A percentile compares a stretch with the other conserved stretches of the same genome.
Conservation (phyloP, 2,888 invertebrate species). For the Embidobia sp. region DNA sequence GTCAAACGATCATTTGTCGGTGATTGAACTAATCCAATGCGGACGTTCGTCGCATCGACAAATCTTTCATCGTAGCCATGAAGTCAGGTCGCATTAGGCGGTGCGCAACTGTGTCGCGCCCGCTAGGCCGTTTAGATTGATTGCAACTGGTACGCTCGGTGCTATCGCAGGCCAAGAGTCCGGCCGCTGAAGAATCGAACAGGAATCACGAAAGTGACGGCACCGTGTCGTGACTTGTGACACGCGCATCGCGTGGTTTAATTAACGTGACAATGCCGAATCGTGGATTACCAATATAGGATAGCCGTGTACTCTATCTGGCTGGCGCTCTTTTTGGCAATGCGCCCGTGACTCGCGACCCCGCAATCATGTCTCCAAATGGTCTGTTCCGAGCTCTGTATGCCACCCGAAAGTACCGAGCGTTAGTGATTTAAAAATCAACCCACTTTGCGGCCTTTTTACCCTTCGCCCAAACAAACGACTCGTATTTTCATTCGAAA, state of each 20-base stretch:
- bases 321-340: constrained; percentile 76
- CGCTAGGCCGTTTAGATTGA: constrained; percentile 70
- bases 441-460: not conserved
- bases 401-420: constrained; percentile 4
- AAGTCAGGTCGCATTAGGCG: constrained; percentile 9
- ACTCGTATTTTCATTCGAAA: too few species aligned
- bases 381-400: constrained; percentile 73
- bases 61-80: constrained; percentile 40
- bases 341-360: constrained; percentile 77
- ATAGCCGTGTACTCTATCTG: constrained; percentile 58
- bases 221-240: constrained; percentile 76
- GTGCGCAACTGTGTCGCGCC: constrained; percentile 54
- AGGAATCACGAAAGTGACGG: constrained; percentile 76
- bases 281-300: constrained; percentile 63
- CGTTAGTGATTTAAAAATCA: constrained; percentile 21
- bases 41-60: constrained; percentile 40
- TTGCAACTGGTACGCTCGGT: constrained; percentile 69
- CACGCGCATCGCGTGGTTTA: constrained; percentile 76
- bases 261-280: constrained; percentile 79
- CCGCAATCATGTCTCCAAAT: constrained; percentile 78
- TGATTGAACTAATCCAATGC: constrained; percentile 8
- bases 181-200: constrained; percentile 64
- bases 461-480: too few species aligned
- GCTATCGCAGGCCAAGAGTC: constrained; percentile 51
- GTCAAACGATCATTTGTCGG: constrained; percentile 12